Evolutionary conservation across 2,797 vertebrate species (phyloP).

Genomic region (Crenuchus spilurus): DNA sequence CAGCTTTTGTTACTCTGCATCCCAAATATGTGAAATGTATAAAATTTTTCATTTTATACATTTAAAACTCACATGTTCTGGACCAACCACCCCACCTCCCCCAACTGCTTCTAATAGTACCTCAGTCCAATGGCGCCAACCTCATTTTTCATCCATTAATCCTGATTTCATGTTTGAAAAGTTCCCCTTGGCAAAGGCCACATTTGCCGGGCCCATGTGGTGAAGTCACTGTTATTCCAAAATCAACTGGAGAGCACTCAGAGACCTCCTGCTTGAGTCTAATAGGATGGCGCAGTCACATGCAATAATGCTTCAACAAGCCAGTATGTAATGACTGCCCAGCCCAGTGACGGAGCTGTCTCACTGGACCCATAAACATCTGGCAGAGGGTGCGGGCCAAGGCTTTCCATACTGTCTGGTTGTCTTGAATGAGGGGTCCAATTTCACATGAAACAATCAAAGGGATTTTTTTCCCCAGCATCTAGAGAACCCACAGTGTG

Average conservation of each 20-base stretch:
- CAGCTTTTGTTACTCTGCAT: too few relatives aligned
- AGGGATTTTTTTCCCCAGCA: conserved; percentile 12
- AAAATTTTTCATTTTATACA: too few relatives aligned
- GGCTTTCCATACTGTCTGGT: conserved; percentile 16
- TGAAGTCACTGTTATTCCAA: conserved; percentile 54
- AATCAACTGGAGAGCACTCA: conserved; percentile 41
- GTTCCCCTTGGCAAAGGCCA: conserved; percentile 33
- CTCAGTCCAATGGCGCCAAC: conserved; percentile 13
- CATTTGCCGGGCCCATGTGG: conserved; percentile 9
- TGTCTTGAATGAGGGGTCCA: conserved; percentile 12
- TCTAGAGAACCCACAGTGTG: conserved; percentile 2
- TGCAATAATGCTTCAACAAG: conserved; percentile 45
- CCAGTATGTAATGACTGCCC: conserved; percentile 23
- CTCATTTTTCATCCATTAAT: conserved; percentile 32
- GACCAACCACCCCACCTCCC: neutral
- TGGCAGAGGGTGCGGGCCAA: conserved; percentile 30
- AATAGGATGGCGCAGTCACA: conserved; percentile 54
- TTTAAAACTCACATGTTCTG: too few relatives aligned
- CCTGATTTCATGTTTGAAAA: conserved; percentile 45
- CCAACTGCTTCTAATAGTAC: neutral
- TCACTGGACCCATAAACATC: conserved; percentile 32
- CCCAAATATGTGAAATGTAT: too few relatives aligned
- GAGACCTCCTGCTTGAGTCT: conserved; percentile 29
- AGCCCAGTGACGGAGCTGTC: conserved; percentile 43
- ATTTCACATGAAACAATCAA: conserved; percentile 41